These are phyloP conservation scores for Tricholauxania praeusta DNA, from an alignment of 2,888 invertebrate genomes.

Conservation along the genomic window DNA sequence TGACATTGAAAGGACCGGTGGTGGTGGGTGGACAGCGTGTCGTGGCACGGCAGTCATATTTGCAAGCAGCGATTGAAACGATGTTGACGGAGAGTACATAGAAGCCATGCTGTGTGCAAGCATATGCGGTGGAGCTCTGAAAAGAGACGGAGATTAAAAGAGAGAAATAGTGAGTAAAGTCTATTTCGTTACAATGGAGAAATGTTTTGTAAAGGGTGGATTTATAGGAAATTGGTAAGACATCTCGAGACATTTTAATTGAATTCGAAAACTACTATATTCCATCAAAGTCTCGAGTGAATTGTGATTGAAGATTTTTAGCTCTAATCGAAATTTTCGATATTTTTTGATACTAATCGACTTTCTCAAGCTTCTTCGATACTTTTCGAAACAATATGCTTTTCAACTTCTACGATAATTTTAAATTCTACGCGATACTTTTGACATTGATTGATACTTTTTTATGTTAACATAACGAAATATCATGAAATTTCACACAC, in stretches of 20 bases:
- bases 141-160: constrained; percentile 53
- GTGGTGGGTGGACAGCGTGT: constrained; percentile 23
- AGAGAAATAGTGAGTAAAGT: not conserved
- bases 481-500: not conserved
- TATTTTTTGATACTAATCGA: too few species aligned
- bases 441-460: not conserved
- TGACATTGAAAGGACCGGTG: constrained; percentile 34
- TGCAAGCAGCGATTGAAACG: constrained; percentile 84
- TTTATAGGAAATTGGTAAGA: too few species aligned
- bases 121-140: constrained; percentile 74
- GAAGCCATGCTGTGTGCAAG: constrained; percentile 74
- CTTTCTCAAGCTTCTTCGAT: too few species aligned
- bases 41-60: constrained; percentile 74
- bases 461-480: too few species aligned
- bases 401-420: too few species aligned
- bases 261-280: too few species aligned
- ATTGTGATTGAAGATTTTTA: too few species aligned
- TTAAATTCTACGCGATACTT: too few species aligned
- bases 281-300: too few species aligned
- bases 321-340: too few species aligned
- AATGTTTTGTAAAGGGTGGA: not conserved
- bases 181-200: not conserved
- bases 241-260: too few species aligned
- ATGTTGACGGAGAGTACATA: constrained; percentile 72
- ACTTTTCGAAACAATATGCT: too few species aligned